Conservation (phyloP, 2,113 vertebrate species). For the Labeo rohita region DNA sequence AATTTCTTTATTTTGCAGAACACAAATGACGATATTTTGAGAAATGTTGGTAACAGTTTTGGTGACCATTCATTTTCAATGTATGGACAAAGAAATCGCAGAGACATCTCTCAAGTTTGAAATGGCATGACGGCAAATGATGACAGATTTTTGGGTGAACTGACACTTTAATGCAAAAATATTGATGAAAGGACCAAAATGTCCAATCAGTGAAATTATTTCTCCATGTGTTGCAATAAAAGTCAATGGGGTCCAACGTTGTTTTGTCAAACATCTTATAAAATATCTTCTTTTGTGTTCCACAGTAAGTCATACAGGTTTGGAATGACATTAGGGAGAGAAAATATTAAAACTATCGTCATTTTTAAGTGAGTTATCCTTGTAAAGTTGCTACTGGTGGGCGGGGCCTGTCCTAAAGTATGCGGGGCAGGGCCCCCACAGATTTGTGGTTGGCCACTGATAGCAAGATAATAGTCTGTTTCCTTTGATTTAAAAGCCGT, state of each 20-base stretch:
- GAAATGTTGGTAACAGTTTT: neutral
- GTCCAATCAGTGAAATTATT: neutral
- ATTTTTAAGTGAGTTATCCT: neutral
- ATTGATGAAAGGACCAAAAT: neutral
- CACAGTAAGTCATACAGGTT: neutral
- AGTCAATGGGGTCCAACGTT: neutral
- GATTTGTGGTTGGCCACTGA: slow-evolving; percentile 13
- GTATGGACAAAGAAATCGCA: neutral
- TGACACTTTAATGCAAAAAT: neutral
- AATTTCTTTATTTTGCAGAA: neutral
- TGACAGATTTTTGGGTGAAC: neutral
- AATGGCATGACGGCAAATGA: neutral
- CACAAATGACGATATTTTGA: neutral
- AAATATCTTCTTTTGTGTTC: neutral
- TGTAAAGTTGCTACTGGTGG: neutral
- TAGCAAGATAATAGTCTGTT: slow-evolving; percentile 61
- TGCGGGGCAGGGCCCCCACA: slow-evolving; percentile 8
- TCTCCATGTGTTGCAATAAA: neutral
- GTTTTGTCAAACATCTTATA: neutral
- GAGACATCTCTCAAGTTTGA: neutral
- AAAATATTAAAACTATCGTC: neutral
- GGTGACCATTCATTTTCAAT: neutral
- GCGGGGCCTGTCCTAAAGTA: neutral
- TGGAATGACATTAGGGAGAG: neutral
- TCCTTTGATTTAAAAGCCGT: slow-evolving; percentile 59